A percentile compares a stretch with the other conserved stretches of the same genome.
phyloP scores from a whole-genome alignment of 2,113 vertebrate genomes.

The Salvelinus fontinalis region DNA sequence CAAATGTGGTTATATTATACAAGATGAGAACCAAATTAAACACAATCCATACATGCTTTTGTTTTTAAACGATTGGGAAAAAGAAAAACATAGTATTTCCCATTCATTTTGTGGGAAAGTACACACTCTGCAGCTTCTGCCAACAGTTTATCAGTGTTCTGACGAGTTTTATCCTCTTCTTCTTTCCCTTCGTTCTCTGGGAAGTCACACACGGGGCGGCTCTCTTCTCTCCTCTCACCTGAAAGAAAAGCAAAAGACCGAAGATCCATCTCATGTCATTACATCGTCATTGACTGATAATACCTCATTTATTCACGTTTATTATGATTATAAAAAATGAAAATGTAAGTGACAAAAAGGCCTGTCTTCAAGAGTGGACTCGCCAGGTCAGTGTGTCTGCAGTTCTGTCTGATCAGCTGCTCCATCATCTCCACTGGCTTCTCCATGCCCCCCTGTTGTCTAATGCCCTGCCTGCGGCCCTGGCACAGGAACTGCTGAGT shows the following conservation, averaged over 20 bases:
- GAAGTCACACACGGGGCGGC: conserved; percentile 44
- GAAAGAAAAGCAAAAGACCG: conserved; percentile 18
- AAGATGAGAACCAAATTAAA: not conserved
- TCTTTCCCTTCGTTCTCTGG: conserved; percentile 54
- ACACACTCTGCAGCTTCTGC: conserved; percentile 69
- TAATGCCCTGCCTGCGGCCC: conserved; percentile 17
- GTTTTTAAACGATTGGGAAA: too few species aligned
- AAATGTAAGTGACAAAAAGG: too few species aligned
- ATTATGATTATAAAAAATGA: too few species aligned
- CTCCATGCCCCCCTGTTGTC: conserved; percentile 31
- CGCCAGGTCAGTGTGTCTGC: conserved; percentile 60
- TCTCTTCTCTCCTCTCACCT: conserved; percentile 47
- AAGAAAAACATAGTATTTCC: not conserved
- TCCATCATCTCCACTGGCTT: conserved; percentile 65
- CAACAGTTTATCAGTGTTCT: conserved; percentile 66
- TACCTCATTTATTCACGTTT: too few species aligned
- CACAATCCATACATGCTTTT: not conserved
- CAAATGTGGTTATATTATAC: not conserved
- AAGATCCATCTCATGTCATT: not conserved
- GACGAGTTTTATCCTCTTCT: conserved; percentile 51
- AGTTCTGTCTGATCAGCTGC: conserved; percentile 64
- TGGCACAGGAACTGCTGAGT: conserved; percentile 64
- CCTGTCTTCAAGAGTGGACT: conserved; percentile 18
- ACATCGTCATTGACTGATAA: too few species aligned
- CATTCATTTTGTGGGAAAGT: conserved; percentile 33